A percentile compares a stretch with the other conserved stretches of the same genome.
Evolutionary conservation across 2,797 vertebrate species (phyloP).

Genomic region (Diglossa cyanea): DNA sequence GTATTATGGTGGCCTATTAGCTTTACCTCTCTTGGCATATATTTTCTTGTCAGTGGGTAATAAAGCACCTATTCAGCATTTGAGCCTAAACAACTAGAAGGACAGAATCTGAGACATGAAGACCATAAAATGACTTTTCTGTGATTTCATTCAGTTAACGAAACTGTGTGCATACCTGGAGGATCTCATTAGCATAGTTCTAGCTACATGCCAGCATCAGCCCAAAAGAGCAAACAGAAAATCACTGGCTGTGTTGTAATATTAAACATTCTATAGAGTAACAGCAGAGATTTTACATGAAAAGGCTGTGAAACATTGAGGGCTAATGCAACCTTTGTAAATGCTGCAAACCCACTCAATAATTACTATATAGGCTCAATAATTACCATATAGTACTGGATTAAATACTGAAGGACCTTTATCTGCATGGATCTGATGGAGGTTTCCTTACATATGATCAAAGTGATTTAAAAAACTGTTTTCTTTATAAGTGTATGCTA

Average conservation of each 20-base stretch:
- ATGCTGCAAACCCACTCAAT: not conserved
- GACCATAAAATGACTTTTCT: not conserved
- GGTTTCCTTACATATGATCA: not conserved
- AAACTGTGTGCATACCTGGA: not conserved
- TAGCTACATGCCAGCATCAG: not conserved
- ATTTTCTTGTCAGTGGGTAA: not conserved
- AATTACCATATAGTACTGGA: not conserved
- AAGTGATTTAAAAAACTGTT: not conserved
- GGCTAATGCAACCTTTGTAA: not conserved
- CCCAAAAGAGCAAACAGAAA: not conserved
- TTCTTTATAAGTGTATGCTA: not conserved
- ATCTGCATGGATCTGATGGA: not conserved
- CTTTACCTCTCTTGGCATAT: accelerated
- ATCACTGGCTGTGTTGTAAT: not conserved
- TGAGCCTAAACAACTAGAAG: not conserved
- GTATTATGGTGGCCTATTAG: not conserved
- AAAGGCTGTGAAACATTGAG: not conserved
- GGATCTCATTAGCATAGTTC: not conserved
- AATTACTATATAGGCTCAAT: not conserved
- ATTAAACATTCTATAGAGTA: not conserved
- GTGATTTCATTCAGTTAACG: not conserved
- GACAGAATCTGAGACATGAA: not conserved
- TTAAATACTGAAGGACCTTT: not conserved
- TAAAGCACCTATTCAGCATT: not conserved
- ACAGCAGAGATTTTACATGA: not conserved